phyloP scores from a whole-genome alignment of 1,140 invertebrate species.

The Zaprionus lachaisei region DNA sequence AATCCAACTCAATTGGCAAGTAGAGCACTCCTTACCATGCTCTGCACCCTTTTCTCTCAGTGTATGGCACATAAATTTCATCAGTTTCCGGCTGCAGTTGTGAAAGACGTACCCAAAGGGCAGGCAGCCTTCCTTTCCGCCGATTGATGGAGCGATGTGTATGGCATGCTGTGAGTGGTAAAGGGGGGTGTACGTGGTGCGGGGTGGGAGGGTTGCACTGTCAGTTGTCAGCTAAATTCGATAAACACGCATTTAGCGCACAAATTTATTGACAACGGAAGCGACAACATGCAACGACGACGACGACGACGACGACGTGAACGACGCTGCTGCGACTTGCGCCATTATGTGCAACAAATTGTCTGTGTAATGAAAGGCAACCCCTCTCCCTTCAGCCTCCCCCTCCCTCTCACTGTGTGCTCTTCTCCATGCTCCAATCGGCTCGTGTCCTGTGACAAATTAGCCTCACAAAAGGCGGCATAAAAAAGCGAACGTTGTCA shows the following conservation, averaged over 20 bases:
- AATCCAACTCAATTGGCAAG: no score
- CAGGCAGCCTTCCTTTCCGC: constrained; percentile 25
- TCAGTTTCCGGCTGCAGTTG: constrained; percentile 17
- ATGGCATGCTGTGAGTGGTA: neutral
- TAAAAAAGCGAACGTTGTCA: constrained; percentile 47
- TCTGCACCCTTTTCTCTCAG: neutral
- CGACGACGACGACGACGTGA: neutral
- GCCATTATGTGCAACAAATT: constrained; percentile 76
- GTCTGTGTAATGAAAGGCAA: constrained; percentile 72
- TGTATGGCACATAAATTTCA: constrained; percentile 37
- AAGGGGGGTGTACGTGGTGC: no score
- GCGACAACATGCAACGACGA: constrained; percentile 20
- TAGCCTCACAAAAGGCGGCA: constrained; percentile 63
- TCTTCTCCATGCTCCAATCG: constrained; percentile 1
- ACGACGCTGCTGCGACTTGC: constrained; percentile 16
- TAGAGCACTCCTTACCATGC: no score
- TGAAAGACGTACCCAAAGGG: neutral
- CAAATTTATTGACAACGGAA: constrained; percentile 80
- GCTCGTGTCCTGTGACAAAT: constrained; percentile 73
- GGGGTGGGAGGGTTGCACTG: neutral
- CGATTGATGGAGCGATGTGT: neutral
- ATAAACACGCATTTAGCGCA: constrained; percentile 72
- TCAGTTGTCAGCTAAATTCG: constrained; percentile 63
- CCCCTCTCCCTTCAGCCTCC: constrained; percentile 10
- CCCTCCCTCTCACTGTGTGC: neutral